Percentiles rank a stretch among this genome's conserved stretches.
Evolutionary conservation across 2,888 invertebrate species (phyloP).

Genomic region (Lycia hirtaria): DNA sequence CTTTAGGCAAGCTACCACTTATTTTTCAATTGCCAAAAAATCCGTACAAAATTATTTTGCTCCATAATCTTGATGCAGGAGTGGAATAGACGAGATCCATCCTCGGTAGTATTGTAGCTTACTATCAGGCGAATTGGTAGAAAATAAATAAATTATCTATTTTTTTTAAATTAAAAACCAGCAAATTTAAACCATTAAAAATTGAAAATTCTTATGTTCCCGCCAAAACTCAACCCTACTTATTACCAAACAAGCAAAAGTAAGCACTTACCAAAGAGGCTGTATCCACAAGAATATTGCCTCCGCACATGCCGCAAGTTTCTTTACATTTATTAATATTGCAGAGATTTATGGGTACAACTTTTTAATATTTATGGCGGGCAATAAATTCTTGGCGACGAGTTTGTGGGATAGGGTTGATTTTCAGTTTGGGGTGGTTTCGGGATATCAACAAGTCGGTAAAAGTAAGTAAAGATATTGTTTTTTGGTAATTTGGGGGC

Average conservation of each 20-base stretch:
- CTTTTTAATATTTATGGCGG: constrained; percentile 83
- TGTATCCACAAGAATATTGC: constrained; percentile 51
- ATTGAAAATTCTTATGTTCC: too few relatives aligned
- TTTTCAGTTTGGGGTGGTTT: constrained; percentile 64
- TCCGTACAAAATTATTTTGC: too few relatives aligned
- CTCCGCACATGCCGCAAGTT: constrained; percentile 58
- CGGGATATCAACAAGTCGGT: constrained; percentile 74
- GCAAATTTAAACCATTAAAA: too few relatives aligned
- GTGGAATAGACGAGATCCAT: too few relatives aligned
- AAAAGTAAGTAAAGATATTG: constrained; percentile 43
- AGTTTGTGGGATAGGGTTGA: constrained; percentile 76
- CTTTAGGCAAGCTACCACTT: too few relatives aligned
- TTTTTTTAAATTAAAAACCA: too few relatives aligned
- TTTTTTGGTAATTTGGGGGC: constrained; percentile 29
- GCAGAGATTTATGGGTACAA: constrained; percentile 77
- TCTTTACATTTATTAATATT: constrained; percentile 75
- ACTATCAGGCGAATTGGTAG: too few relatives aligned
- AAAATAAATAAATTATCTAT: too few relatives aligned
- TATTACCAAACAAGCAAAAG: not conserved
- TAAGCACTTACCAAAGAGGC: constrained; percentile 23
- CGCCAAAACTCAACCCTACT: not conserved
- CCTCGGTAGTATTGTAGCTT: too few relatives aligned
- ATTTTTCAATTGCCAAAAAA: too few relatives aligned
- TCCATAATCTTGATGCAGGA: too few relatives aligned
- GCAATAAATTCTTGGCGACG: constrained; percentile 81